Evolutionary conservation across 2,113 vertebrate genomes (phyloP), one percentile per base, ranked within the genome.

Genomic region (Lepidothrix coronata): DNA sequence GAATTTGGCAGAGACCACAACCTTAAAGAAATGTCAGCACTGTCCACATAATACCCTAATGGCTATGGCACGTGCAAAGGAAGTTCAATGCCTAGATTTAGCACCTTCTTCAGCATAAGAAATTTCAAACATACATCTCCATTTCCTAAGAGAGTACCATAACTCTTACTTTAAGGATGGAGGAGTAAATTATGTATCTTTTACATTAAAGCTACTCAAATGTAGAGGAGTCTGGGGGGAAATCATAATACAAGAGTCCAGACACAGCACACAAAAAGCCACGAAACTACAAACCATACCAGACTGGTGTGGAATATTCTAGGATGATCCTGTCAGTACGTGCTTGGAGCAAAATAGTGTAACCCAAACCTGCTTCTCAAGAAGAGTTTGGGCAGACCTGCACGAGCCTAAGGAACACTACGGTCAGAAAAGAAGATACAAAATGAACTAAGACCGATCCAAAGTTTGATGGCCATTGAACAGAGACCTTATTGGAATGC

Each of bases 211-310:
- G 14, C 48, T 71, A 63, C 35, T 85, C 22, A 86, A 77, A 85
- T 5, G 2, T 1, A 7, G 5, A 8, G 2, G 22, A 14, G 9
- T 14, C 5, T 5, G 5, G 3, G 1, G 2, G 2, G 8, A 8
- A 27, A 55, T 28, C 14, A 2, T 49, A 78, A 61, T 30, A 76
- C 48, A 85, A 61, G 75, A 83, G 11, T n/a, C 11, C 31, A 22
- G 25, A 58, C 12, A 25, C 17, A 57, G 49, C 8, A 49, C 13
- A 65, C 11, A 54, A n/a, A 62, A 66, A 90, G 62, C 10, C 71
- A 88, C 28, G 52, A 46, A 94, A 67, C n/a, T 1, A 1, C 33
- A 22, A 10, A 33, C 11, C 48, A 66, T 30, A 33, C 33, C 23
- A 49, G 24, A 57, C 31, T 7, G 2, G 24, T 9, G n/a, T 39